phyloP scores from a whole-genome alignment of 1,140 invertebrate genomes.

The Radopholus similis region DNA sequence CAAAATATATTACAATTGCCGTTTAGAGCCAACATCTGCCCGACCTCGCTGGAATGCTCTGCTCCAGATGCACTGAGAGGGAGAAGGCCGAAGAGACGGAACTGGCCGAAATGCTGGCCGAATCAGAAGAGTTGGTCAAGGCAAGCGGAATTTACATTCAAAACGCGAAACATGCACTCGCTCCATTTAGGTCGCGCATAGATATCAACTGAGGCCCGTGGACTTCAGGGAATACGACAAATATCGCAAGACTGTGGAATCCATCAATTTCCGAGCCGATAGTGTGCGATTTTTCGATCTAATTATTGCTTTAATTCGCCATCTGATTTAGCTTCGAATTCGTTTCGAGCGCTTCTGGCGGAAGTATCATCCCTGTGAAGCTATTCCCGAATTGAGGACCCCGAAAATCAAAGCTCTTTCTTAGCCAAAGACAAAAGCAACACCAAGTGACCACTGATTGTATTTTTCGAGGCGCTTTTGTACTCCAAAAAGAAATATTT shows the following conservation, averaged over 20 bases:
- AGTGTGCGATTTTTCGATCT: conserved; percentile 12
- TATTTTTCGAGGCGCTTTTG: too few species aligned
- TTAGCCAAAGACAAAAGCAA: too few species aligned
- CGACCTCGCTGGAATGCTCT: conserved; percentile 21
- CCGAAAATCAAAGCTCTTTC: too few species aligned
- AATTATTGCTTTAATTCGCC: background rate
- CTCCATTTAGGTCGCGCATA: conserved; percentile 22
- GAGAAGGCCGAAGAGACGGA: conserved; percentile 25
- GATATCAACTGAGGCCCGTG: conserved; percentile 23
- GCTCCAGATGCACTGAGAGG: conserved; percentile 2
- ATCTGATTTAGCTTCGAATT: conserved; percentile 30
- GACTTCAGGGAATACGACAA: conserved; percentile 10
- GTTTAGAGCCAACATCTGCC: conserved; percentile 13
- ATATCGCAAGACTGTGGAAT: conserved; percentile 15
- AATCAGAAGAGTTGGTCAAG: conserved; percentile 19
- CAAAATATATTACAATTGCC: background rate
- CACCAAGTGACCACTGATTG: too few species aligned
- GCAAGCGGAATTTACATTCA: conserved; percentile 10
- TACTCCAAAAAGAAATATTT: too few species aligned
- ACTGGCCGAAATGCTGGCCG: conserved; percentile 25
- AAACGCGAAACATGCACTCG: background rate
- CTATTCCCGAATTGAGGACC: conserved; percentile 6
- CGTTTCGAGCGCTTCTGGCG: conserved; percentile 30
- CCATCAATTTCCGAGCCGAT: conserved; percentile 26
- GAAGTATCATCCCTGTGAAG: conserved; percentile 12